Evolutionary conservation across 2,113 vertebrate species (phyloP).

Genomic region (Lepisosteus osseus): DNA sequence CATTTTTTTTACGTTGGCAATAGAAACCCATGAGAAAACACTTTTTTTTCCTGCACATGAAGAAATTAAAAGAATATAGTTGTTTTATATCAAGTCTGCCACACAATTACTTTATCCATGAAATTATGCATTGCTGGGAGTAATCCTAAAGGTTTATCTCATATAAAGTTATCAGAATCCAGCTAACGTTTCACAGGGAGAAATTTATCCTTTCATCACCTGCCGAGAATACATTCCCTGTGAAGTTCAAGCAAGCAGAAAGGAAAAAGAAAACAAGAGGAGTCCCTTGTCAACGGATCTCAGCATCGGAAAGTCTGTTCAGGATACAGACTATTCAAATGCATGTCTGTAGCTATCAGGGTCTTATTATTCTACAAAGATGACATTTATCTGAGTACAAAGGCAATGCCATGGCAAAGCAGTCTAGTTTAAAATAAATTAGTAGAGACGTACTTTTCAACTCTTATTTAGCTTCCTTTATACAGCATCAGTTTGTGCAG

Average conservation of each 20-base stretch:
- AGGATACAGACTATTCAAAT: conserved; percentile 7
- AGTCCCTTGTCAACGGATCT: conserved; percentile 11
- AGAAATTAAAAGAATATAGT: too few species aligned
- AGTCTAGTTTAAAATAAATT: neutral
- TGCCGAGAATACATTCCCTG: conserved; percentile 2
- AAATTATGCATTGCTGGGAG: neutral
- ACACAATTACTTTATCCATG: neutral
- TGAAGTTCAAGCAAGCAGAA: conserved; percentile 1
- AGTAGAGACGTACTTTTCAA: neutral
- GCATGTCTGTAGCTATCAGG: neutral
- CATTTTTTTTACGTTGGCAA: too few species aligned
- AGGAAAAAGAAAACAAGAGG: neutral
- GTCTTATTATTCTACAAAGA: neutral
- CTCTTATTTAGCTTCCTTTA: too few species aligned
- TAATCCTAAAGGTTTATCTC: conserved; percentile 3
- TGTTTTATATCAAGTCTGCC: neutral
- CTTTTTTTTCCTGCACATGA: neutral
- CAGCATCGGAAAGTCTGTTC: neutral
- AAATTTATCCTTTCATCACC: neutral
- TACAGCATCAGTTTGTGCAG: too few species aligned
- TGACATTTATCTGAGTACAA: neutral
- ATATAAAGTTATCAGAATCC: neutral
- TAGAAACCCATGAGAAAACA: too few species aligned
- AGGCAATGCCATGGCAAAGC: too few species aligned
- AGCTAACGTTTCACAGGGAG: neutral